Percentiles rank a stretch among this genome's conserved stretches.
phyloP scores from a whole-genome alignment of 2,888 invertebrate species.

The Watsonalla binaria region DNA sequence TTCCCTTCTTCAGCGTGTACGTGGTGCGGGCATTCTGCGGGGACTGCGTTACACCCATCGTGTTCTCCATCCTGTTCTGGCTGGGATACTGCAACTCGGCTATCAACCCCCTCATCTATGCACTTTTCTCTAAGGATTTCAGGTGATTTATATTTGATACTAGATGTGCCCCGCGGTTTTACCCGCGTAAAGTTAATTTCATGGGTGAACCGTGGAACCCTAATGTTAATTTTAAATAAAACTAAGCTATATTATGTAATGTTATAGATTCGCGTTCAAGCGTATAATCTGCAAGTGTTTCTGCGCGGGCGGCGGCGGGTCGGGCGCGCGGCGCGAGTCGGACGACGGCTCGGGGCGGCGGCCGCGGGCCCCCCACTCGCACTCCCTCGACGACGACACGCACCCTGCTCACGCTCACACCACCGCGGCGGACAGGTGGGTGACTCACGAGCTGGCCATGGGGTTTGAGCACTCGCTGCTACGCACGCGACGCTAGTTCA shows the following conservation, averaged over 20 bases:
- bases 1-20: constrained; percentile 98
- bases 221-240: no score
- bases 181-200: no score
- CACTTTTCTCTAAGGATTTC: constrained; percentile 96
- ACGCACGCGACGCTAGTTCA: no score
- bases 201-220: no score
- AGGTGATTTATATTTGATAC: constrained; percentile 53
- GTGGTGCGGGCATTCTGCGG: constrained; percentile 92
- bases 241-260: no score
- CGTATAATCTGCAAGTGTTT: constrained; percentile 93
- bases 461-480: no score
- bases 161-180: no score
- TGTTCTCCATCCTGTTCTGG: constrained; percentile 97
- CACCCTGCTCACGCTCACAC: constrained; percentile 22
- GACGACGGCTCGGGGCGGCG: constrained; percentile 47
- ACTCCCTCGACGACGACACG: constrained; percentile 51
- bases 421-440: constrained; percentile 46
- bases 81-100: constrained; percentile 98
- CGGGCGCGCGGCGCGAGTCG: constrained; percentile 55
- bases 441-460: no score
- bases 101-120: constrained; percentile 96
- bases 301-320: constrained; percentile 76
- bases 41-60: constrained; percentile 88
- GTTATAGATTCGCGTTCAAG: constrained; percentile 91
- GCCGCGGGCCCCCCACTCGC: constrained; percentile 44